phyloP scores from a whole-genome alignment of 1,140 invertebrate genomes.

The Drosophila serrata region DNA sequence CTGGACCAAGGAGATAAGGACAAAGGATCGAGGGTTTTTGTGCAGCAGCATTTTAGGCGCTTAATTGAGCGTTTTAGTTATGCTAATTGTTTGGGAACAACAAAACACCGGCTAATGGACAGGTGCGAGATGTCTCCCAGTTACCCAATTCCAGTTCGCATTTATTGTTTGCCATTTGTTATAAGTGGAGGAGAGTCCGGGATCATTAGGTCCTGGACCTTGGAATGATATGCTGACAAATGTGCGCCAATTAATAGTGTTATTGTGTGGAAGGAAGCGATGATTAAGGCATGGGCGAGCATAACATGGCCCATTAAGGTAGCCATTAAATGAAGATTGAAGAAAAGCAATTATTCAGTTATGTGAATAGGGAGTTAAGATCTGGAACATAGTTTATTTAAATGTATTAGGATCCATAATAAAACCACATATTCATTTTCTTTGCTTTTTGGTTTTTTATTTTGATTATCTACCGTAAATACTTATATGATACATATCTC shows the following conservation, averaged over 20 bases:
- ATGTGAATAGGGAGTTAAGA: not conserved
- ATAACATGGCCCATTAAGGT: slow-evolving; percentile 5
- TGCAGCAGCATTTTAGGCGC: slow-evolving; percentile 66
- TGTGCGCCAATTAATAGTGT: slow-evolving; percentile 61
- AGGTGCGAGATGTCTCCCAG: slow-evolving; percentile 23
- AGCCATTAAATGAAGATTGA: slow-evolving; percentile 15
- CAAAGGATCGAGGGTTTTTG: slow-evolving; percentile 22
- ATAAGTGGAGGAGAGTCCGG: slow-evolving; percentile 30
- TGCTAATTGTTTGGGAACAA: slow-evolving; percentile 70
- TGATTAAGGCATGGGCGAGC: slow-evolving; percentile 1
- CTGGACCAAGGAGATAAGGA: slow-evolving; percentile 15
- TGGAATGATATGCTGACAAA: slow-evolving; percentile 45
- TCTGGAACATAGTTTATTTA: not conserved
- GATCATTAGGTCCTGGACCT: slow-evolving; percentile 21
- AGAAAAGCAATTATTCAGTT: not conserved
- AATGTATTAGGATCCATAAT: not conserved
- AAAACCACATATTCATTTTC: slow-evolving; percentile 22
- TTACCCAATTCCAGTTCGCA: slow-evolving; percentile 14
- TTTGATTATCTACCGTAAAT: slow-evolving; percentile 84
- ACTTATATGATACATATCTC: slow-evolving; percentile 73
- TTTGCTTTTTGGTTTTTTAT: slow-evolving; percentile 59
- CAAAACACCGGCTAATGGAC: slow-evolving; percentile 35
- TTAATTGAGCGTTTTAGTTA: slow-evolving; percentile 83
- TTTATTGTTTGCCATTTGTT: slow-evolving; percentile 74
- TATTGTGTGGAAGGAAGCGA: slow-evolving; percentile 32